Evolutionary conservation across 2,888 invertebrate species (phyloP), one percentile per base, ranked within the genome.

Genomic region (Agrochola lota): DNA sequence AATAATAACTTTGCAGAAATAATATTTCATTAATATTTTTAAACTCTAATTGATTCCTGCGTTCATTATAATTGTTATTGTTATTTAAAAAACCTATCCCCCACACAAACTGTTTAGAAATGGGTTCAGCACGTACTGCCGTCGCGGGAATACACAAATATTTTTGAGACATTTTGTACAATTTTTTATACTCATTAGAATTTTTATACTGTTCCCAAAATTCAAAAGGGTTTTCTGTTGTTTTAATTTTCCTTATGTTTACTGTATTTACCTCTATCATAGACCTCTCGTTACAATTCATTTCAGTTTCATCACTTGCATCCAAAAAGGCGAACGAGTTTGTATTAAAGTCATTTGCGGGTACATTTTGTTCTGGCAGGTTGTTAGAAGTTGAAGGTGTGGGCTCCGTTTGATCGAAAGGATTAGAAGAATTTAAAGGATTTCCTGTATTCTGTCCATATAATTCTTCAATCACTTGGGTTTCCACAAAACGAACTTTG

Each of bases 141-240:
- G 74, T 46, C 11, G 74, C 75, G 4, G 75, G 75, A 52, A 76
- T 46, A 73, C 75, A 57, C 46, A 76, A 57, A 64, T 76, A 73
- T 73, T 73, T 76, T 35, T 26, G 55, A 64, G 63, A 55, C 63
- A 76, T 57, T 35, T 12, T 20, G 46, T 26, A 55, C 55, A 76
- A n/a, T 20, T 12, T 23, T 23, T 30, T 30, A 43, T 30, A 23
- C 40, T 72, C n/a, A 9, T 8, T 3, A 17, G n/a, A 30, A 30
- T 9, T 75, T 30, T 75, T 40, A 43, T 5, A 1, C 9, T 9
- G 6, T 6, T 62, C 52, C 76, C 76, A 76, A 46, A 46, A 73
- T 35, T 73, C 6, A 26, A 73, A 63, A 26, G 75, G 73, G 23
- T 64, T 55, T 9, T 46, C 15, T 7, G n/a, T 30, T 15, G 15